Conservation (phyloP, 2,797 vertebrate species). For the Takifugu ocellatus region DNA sequence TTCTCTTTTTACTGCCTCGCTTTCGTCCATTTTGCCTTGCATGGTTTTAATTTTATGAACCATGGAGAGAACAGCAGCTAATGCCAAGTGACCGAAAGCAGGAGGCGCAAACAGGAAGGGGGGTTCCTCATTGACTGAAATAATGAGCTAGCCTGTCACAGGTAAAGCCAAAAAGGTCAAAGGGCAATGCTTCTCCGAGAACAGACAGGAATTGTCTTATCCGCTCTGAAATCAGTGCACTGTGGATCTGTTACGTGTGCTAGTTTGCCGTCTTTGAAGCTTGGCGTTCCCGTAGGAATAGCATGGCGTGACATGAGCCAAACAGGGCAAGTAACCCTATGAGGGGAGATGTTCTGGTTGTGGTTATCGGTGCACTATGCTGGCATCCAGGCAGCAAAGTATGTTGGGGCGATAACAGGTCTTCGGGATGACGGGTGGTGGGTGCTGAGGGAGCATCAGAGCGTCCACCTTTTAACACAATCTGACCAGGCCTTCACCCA, state of each 20-base stretch:
- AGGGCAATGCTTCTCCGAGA: conserved; percentile 52
- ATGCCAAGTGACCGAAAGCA: conserved; percentile 51
- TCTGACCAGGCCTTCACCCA: conserved; percentile 59
- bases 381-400: conserved; percentile 60
- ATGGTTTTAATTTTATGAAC: conserved; percentile 38
- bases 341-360: conserved; percentile 66
- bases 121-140: conserved; percentile 63
- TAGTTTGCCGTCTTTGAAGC: conserved; percentile 48
- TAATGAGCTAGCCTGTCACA: conserved; percentile 62
- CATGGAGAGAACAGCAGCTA: conserved; percentile 13
- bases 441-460: conserved; percentile 29
- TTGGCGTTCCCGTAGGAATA: conserved; percentile 40
- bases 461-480: conserved; percentile 56
- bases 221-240: conserved; percentile 48
- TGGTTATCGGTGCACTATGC: conserved; percentile 62
- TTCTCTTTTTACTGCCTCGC: conserved; percentile 12
- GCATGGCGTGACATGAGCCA: conserved; percentile 57
- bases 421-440: conserved; percentile 12
- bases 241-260: conserved; percentile 31
- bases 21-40: conserved; percentile 26
- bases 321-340: conserved; percentile 38
- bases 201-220: conserved; percentile 64
- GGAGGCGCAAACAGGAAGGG: conserved; percentile 37
- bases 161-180: conserved; percentile 57
- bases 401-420: conserved; percentile 67